Base-by-base conservation (phyloP, 2,113 vertebrate genomes). In the Montifringilla adamsi region DNA sequence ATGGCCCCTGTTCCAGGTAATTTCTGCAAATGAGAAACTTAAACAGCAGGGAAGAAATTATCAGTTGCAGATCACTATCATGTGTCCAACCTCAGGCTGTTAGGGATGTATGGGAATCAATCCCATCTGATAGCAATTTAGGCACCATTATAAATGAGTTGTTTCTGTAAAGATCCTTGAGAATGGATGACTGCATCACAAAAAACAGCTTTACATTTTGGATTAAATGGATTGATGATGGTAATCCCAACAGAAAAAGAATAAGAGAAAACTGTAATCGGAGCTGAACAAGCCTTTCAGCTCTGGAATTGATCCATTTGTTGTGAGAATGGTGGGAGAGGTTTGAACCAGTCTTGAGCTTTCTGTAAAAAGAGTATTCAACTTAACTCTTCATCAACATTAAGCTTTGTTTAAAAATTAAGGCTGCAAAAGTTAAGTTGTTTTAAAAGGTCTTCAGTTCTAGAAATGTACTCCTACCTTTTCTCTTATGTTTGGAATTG, bases 51-150 rank as follows among this genome's bases (percentile, higher is more conserved):
- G 83, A 88, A 75, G 83, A 92, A 94, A 77, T 84, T 56, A 74
- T 93, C 90, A 90, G 83, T 73, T 94, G 80, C 74, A 92, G 93
- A 84, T 92, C 88, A 64, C 82, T 86, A 68, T 87, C 14, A 4
- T 46, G 64, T 93, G 84, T 95, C 86, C 79, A 88, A 63, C 55
- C 68, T 96, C 85, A 75, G 79, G 75, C 88, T 92, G 79, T 68
- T 88, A 75, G 79, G 85, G 75, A 63, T 88, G 16, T 69, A 67
- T 68, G 68, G 88, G 94, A 92, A 75, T 95, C 53, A 73, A 86
- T 96, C 84, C 91, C 92, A 94, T 94, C 93, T 96, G 95, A 97
- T 93, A 94, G 92, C 88, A 93, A 90, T 94, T 95, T 92, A 95
- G 73, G 58, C 80, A 78, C 73, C 12, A 3, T 90, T 97, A 90